Base-by-base conservation (phyloP, 35 echinoderm and acorn worm genomes). In the Acanthaster planci region DNA sequence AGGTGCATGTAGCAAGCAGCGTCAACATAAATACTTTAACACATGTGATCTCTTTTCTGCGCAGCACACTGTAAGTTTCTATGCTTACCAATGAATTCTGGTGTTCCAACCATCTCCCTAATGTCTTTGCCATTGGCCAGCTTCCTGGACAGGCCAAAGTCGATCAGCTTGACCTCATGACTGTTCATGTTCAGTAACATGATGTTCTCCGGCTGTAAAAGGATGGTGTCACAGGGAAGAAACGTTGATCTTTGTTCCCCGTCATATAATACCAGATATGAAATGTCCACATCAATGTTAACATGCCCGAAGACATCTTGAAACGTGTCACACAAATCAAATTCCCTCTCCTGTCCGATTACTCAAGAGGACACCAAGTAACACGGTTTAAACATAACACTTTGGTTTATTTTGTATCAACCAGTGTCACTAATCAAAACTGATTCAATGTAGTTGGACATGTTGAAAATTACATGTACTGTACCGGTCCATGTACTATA, bases 11-110 rank as follows among this genome's bases (percentile, higher is more conserved):
- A 72, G 5, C 8, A 8, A 72, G 36, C 23, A 72, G 36, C 5
- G 64, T 57, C 22, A n/a, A 57, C 12, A 57, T n/a, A 57, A 12
- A 57, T 14, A 57, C 12, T 14, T 57, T 14, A 57, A 12, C 12
- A 57, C 54, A 14, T 57, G 12, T 57, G n/a, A 57, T 57, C 12
- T 57, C 12, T 57, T 57, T 57, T 57, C 22, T 57, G 12, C 54
- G 12, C 22, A 12, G 12, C 12, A 57, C 32, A 67, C 60, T 67
- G 32, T 35, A 67, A 35, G n/a, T 67, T 35, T 27, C 32, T 67
- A 7, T 7, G 37, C 90, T 80, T 86, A 99, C 96, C 96, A 47
- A 99, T 89, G 89, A 99, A 99, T 82, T 99, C 96, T 7, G 96
- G 87, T 31, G 96, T 99, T 52, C 96, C 96, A 85, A 99, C 89